These are phyloP conservation scores for Cryptus armator DNA, from an alignment of 2,888 invertebrate species.

Conservation along the genomic window DNA sequence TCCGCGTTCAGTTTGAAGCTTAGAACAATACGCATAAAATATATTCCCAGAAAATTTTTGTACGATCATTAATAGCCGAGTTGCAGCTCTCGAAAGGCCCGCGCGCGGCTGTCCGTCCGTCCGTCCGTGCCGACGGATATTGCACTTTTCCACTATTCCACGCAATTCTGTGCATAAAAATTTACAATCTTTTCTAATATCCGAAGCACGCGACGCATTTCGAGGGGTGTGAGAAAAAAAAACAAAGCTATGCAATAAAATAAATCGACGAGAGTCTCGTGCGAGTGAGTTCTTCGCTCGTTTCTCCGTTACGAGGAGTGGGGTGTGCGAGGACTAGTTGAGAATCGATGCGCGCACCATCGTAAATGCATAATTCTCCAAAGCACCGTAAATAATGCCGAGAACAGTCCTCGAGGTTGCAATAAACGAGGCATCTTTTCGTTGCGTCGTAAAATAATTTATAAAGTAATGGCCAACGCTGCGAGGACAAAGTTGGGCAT, in stretches of 20 bases:
- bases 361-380: slow-evolving; percentile 56
- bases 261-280: slow-evolving; percentile 40
- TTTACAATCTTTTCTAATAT: not conserved
- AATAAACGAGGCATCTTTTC: slow-evolving; percentile 58
- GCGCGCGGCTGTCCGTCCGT: not conserved
- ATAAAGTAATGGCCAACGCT: slow-evolving; percentile 56
- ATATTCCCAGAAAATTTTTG: not conserved
- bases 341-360: slow-evolving; percentile 29
- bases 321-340: not conserved
- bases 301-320: slow-evolving; percentile 79
- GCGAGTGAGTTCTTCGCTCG: slow-evolving; percentile 77
- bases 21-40: not conserved
- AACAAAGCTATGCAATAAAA: slow-evolving; percentile 37
- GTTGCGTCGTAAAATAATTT: slow-evolving; percentile 69
- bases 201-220: slow-evolving; percentile 1
- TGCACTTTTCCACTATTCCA: not conserved
- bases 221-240: not conserved
- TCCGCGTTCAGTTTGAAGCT: not conserved
- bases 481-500: slow-evolving; percentile 32
- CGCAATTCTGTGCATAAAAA: not conserved
- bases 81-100: not conserved
- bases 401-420: slow-evolving; percentile 15
- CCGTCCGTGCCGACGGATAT: not conserved
- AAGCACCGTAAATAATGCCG: slow-evolving; percentile 52
- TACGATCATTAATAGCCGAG: not conserved